Percentiles rank a stretch among this genome's conserved stretches.
Evolutionary conservation across 2,113 vertebrate genomes (phyloP).

Genomic region (Urocolius indicus): DNA sequence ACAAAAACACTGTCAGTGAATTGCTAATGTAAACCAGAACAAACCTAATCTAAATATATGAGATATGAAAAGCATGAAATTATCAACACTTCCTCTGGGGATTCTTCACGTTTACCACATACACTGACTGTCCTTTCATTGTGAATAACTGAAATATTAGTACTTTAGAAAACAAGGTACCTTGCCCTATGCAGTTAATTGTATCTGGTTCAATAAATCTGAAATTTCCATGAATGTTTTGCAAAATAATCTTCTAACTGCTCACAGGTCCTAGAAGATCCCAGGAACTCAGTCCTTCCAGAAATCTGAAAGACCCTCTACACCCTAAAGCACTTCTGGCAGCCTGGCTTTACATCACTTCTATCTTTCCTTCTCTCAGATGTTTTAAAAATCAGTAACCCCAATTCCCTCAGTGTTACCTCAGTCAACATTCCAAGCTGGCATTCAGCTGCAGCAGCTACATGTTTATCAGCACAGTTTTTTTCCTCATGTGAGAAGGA

Average conservation of each 20-base stretch:
- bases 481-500: neutral
- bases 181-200: neutral
- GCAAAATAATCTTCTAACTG: neutral
- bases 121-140: neutral
- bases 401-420: accelerated
- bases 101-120: neutral
- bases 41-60: neutral
- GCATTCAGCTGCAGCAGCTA: neutral
- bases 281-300: neutral
- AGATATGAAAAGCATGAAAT: slow-evolving; percentile 5
- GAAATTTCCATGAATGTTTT: neutral
- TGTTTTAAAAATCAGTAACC: neutral
- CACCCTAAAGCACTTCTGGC: neutral
- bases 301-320: neutral
- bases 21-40: slow-evolving; percentile 3
- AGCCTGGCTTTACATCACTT: neutral
- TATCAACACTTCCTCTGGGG: neutral
- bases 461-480: neutral
- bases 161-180: neutral
- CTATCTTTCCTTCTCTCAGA: neutral
- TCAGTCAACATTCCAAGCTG: neutral
- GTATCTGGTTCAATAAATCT: neutral
- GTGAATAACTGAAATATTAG: neutral
- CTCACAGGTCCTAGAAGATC: neutral
- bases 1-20: neutral